These are phyloP conservation scores for Acrobasis repandana DNA, from an alignment of 2,888 invertebrate species.

Conservation along the genomic window DNA sequence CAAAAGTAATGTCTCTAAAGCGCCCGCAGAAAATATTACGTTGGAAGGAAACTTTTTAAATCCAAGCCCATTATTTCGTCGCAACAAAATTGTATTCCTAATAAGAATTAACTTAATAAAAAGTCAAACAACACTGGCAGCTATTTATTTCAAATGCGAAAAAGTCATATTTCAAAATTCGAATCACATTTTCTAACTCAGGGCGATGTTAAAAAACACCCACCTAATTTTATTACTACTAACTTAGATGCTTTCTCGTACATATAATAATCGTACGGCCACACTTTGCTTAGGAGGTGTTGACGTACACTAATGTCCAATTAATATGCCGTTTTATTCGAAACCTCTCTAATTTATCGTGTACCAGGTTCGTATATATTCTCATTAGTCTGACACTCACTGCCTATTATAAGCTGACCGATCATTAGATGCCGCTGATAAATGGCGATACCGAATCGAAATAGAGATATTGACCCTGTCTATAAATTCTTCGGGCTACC, in stretches of 20 bases:
- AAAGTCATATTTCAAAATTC: constrained; percentile 50
- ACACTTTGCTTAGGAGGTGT: constrained; percentile 58
- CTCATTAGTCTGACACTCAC: constrained; percentile 79
- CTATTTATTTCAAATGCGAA: constrained; percentile 32
- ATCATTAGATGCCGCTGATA: constrained; percentile 74
- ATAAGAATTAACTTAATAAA: constrained; percentile 29
- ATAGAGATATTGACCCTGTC: constrained; percentile 67
- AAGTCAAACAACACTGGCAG: constrained; percentile 6
- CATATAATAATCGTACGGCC: constrained; percentile 45
- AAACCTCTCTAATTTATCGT: constrained; percentile 72
- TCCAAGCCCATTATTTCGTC: constrained; percentile 30
- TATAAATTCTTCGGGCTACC: constrained; percentile 57
- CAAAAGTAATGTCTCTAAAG: constrained; percentile 65
- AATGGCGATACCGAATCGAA: constrained; percentile 64
- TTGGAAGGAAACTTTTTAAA: constrained; percentile 39
- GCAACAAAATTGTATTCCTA: constrained; percentile 27
- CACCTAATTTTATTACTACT: constrained; percentile 58
- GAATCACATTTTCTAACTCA: constrained; percentile 49
- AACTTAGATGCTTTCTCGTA: constrained; percentile 54
- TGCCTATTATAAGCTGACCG: constrained; percentile 71
- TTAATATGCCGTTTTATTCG: constrained; percentile 77
- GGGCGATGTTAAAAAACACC: constrained; percentile 54
- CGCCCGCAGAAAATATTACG: constrained; percentile 48
- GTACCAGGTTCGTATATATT: constrained; percentile 71
- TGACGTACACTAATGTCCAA: constrained; percentile 75